Evolutionary conservation across 1,140 invertebrate species (phyloP), one percentile per base, ranked within the genome.

Genomic region (Zaprionus lachaisei): DNA sequence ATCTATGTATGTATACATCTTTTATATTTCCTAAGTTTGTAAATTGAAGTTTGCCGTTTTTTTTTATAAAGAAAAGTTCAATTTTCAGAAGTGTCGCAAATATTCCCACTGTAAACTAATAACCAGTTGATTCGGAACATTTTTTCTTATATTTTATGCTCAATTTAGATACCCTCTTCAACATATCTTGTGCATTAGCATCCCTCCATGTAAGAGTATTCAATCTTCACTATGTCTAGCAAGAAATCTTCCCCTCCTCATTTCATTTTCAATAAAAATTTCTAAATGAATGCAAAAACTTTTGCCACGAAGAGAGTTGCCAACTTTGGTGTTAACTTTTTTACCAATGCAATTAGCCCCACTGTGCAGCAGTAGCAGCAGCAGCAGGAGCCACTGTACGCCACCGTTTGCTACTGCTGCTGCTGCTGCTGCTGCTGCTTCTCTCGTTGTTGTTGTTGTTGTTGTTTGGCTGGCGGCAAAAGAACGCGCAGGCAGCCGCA

Each of bases 401-500:
- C 17, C 20, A 20, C 37, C 22, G 34, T 55, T n/a, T n/a, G 56
- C 24, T 57, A 31, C 28, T 56, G n/a, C 24, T 57, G 38, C 28
- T 56, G n/a, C 15, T 41, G 26, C 28, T 56, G n/a, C 15, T 41
- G 26, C 1, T 28, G 28, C 7, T 31, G 28, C 24, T 26, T 15
- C 2, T 65, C 5, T 31, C 15, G 61, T 31, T 62, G 17, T 60
- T 75, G 58, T 58, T 70, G 61, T 28, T 78, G 56, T 55, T 47
- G 66, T 56, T 73, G 62, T 34, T 47, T 37, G 80, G 9, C 75
- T 56, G 54, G 70, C 69, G 71, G 76, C 68, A 41, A 84, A 77
- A 83, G 68, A 70, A 66, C 72, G 81, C 81, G 77, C 72, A 83
- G 75, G 72, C 81, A 80, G 81, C 81, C 82, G 69, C 68, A 84